Evolutionary conservation across 2,888 invertebrate genomes (phyloP).

Genomic region (Argyresthia goedartella): DNA sequence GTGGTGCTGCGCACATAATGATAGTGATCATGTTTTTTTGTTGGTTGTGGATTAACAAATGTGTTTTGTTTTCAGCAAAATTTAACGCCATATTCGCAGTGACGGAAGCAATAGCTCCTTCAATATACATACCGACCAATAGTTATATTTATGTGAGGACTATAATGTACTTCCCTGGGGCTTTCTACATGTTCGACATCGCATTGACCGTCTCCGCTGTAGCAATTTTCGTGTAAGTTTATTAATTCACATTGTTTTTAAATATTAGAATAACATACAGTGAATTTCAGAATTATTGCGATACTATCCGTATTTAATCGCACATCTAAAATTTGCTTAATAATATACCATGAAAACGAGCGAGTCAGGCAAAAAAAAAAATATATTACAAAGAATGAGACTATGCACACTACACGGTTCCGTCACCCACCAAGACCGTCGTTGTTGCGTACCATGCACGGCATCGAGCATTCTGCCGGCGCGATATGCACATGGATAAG

Average conservation of each 20-base stretch:
- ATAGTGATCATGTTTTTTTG: no score
- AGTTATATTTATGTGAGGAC: slow-evolving; percentile 67
- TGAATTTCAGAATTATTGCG: background rate
- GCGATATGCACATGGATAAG: no score
- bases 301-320: background rate
- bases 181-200: slow-evolving; percentile 68
- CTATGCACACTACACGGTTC: no score
- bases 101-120: slow-evolving; percentile 67
- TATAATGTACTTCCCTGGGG: slow-evolving; percentile 60
- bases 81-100: slow-evolving; percentile 69
- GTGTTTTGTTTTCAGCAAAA: slow-evolving; percentile 38
- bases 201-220: slow-evolving; percentile 52
- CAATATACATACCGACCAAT: slow-evolving; percentile 67
- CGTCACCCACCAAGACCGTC: no score
- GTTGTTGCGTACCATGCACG: no score
- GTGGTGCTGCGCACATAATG: no score
- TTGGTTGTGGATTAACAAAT: no score
- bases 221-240: slow-evolving; percentile 52
- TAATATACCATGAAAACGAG: no score
- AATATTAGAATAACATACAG: background rate
- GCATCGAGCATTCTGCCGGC: no score
- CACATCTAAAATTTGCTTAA: background rate
- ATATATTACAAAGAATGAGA: no score
- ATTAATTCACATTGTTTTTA: background rate
- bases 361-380: no score